Conservation (phyloP, 2,888 invertebrate species). For the Sceliomorpha sp. region DNA sequence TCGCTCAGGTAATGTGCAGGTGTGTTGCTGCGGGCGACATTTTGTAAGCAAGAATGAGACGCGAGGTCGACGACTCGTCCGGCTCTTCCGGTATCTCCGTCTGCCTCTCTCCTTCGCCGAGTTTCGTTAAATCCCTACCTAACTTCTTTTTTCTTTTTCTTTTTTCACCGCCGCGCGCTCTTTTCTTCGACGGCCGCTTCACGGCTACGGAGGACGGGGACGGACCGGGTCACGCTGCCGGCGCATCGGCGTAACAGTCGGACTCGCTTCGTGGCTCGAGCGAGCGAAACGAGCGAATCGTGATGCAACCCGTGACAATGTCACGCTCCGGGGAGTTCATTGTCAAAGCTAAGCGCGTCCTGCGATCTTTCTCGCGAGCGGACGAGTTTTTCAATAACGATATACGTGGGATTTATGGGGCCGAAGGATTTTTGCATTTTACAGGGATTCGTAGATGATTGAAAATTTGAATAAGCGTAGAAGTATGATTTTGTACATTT, state of each 20-base stretch:
- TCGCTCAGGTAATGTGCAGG: conserved; percentile 43
- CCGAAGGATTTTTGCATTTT: no score
- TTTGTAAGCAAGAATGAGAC: conserved; percentile 47
- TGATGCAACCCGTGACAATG: conserved; percentile 46
- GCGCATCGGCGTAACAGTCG: conserved; percentile 3
- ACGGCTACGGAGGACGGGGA: conserved; percentile 31
- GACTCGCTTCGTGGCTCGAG: conserved; percentile 1
- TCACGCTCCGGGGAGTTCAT: conserved; percentile 40
- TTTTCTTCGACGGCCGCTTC: conserved; percentile 15
- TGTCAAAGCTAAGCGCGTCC: conserved; percentile 23
- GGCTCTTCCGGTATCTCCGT: conserved; percentile 47
- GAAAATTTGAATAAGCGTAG: no score
- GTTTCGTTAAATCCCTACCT: conserved; percentile 20
- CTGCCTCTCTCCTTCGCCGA: conserved; percentile 27
- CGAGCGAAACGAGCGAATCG: conserved; percentile 20
- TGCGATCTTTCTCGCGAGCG: neutral
- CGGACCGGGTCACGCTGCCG: conserved; percentile 27
- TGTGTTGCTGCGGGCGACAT: conserved; percentile 29
- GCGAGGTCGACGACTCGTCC: conserved; percentile 51
- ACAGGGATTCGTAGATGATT: no score
- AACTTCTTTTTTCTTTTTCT: conserved; percentile 29
- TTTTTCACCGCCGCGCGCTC: neutral
- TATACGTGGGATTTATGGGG: no score
- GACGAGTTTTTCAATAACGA: no score
- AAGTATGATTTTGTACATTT: no score